These are phyloP conservation scores for Phainopepla nitens DNA, from an alignment of 2,113 vertebrate genomes.

Conservation along the genomic window DNA sequence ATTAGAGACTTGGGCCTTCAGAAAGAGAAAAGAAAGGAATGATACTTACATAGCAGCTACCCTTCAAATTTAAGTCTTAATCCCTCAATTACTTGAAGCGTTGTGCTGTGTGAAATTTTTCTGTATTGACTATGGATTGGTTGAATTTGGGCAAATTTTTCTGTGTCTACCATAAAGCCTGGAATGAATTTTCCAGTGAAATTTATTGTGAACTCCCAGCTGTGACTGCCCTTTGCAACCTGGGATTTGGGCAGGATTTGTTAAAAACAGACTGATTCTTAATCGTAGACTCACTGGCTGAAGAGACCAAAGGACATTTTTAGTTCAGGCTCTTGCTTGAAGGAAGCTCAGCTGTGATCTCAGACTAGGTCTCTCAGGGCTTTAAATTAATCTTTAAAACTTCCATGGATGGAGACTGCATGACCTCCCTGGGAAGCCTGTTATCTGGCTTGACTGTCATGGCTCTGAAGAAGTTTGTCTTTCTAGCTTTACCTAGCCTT, in stretches of 20 bases:
- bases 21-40: background rate
- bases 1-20: background rate
- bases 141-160: background rate
- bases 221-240: background rate
- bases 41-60: background rate
- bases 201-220: background rate
- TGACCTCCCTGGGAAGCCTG: background rate
- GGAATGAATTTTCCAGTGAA: background rate
- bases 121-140: background rate
- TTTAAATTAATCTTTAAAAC: background rate
- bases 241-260: background rate
- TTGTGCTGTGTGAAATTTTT: background rate
- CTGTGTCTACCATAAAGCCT: background rate
- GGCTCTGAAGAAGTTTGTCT: background rate
- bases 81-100: accelerated
- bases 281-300: background rate
- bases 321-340: background rate
- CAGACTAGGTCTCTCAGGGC: background rate
- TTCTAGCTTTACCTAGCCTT: background rate
- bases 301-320: background rate
- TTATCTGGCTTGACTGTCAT: background rate
- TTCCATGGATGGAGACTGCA: background rate
- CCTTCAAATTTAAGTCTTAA: background rate
- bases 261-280: background rate
- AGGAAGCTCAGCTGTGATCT: background rate